These are phyloP conservation scores for Volucella bombylans DNA, from an alignment of 2,888 invertebrate genomes.

Conservation along the genomic window DNA sequence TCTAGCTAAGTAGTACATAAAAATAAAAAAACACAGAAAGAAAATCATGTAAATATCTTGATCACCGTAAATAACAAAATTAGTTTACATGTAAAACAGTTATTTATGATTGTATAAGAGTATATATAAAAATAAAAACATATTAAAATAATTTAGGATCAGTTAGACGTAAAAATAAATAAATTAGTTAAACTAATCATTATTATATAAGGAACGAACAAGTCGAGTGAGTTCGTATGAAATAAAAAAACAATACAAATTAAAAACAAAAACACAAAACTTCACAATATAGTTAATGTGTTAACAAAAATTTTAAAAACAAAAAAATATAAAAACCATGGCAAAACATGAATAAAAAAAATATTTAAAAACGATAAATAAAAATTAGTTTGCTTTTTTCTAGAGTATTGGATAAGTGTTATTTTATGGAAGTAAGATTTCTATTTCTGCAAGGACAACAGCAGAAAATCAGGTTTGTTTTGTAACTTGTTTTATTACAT, in stretches of 20 bases:
- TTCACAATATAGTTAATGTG: conserved; percentile 57
- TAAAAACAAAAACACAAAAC: conserved; percentile 42
- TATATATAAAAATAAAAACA: conserved; percentile 40
- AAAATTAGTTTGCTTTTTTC: neutral
- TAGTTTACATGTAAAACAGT: conserved; percentile 29
- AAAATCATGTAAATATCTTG: conserved; percentile 61
- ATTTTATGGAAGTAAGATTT: neutral
- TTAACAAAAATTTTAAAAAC: conserved; percentile 46
- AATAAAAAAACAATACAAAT: conserved; percentile 37
- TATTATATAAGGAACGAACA: conserved; percentile 59
- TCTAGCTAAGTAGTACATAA: conserved; percentile 41
- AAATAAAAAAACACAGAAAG: neutral
- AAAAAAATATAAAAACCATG: conserved; percentile 46
- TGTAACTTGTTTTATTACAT: no score
- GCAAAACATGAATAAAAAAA: conserved; percentile 54
- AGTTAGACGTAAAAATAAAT: conserved; percentile 64
- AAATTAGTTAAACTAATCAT: conserved; percentile 71
- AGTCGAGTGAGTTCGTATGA: conserved; percentile 47
- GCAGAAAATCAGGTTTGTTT: no score
- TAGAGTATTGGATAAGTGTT: neutral
- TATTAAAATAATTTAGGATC: conserved; percentile 50
- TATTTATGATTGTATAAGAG: conserved; percentile 61
- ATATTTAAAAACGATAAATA: conserved; percentile 38
- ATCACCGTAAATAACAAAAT: conserved; percentile 50
- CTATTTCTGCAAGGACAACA: no score